These are phyloP conservation scores for Tachina lurida DNA, from an alignment of 2,888 invertebrate species.

Conservation along the genomic window DNA sequence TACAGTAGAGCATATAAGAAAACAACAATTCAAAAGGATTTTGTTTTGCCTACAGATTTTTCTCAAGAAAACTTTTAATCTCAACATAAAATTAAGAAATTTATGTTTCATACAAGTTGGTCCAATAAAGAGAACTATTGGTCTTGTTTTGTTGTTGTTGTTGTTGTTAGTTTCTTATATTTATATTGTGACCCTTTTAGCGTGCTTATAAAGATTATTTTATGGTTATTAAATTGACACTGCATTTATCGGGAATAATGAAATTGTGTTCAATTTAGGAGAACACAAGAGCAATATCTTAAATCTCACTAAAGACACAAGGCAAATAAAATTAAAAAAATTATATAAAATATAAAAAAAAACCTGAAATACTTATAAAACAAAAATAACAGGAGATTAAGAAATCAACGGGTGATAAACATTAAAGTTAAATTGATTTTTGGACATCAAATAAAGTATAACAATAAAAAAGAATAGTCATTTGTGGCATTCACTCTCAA, in stretches of 20 bases:
- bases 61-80: conserved; percentile 57
- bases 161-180: neutral
- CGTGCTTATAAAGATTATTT: conserved; percentile 53
- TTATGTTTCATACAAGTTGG: conserved; percentile 18
- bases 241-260: conserved; percentile 54
- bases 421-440: conserved; percentile 65
- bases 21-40: conserved; percentile 30
- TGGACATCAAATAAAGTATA: conserved; percentile 39
- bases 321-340: neutral
- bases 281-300: neutral
- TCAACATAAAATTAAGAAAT: conserved; percentile 19
- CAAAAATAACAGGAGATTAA: conserved; percentile 47
- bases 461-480: neutral
- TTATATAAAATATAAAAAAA: neutral
- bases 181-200: conserved; percentile 7
- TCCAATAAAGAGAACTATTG: neutral
- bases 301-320: neutral
- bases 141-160: neutral
- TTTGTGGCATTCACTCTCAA: conserved; percentile 9
- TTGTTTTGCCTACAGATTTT: conserved; percentile 19
- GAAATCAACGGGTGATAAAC: conserved; percentile 71
- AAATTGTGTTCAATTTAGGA: conserved; percentile 33
- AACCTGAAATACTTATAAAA: neutral
- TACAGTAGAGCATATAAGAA: conserved; percentile 4
- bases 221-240: conserved; percentile 71